Evolutionary conservation across 2,888 invertebrate genomes (phyloP), one percentile per base, ranked within the genome.

Genomic region (Venusia cambrica): DNA sequence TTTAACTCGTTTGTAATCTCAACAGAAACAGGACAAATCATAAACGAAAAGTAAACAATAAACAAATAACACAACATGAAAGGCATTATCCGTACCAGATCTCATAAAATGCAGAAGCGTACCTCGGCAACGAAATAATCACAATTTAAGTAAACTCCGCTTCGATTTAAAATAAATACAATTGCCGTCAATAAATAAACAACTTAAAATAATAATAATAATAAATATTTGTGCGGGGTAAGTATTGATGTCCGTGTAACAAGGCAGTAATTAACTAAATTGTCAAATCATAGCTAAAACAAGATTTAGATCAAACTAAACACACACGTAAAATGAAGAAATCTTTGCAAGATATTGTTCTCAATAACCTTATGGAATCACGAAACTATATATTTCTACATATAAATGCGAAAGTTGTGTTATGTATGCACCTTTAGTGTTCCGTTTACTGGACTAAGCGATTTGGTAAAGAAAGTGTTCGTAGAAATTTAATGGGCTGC

Each of bases 101-200:
- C 63, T 57, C 42, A 39, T 36, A 40, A 44, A 45, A 39, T 48
- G 46, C 47, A 44, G 43, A 45, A 42, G 36, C 38, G 38, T 48
- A 54, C 48, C 52, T 51, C 54, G 45, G 49, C 46, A 29, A n/a
- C 19, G 19, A 35, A 48, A 47, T 44, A 37, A 38, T 55, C 60
- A 55, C 51, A 55, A 50, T 66, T 81, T 84, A 84, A 83, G 83
- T 85, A 83, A 81, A 72, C 75, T 71, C 73, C 71, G 81, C 80
- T 59, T 57, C 40, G 42, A 57, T 55, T 64, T 57, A 52, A 64
- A 65, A 69, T 68, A 73, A 65, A 71, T 63, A 73, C 57, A 60
- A 62, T 62, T 58, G 59, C 65, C 65, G 73, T 73, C 77, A 76
- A 78, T 77, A 73, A 79, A 63, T 48, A 58, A 55, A 56, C 36